Evolutionary conservation across 2,113 vertebrate species (phyloP), one percentile per base, ranked within the genome.

Genomic region (Triplophysa tibetana): DNA sequence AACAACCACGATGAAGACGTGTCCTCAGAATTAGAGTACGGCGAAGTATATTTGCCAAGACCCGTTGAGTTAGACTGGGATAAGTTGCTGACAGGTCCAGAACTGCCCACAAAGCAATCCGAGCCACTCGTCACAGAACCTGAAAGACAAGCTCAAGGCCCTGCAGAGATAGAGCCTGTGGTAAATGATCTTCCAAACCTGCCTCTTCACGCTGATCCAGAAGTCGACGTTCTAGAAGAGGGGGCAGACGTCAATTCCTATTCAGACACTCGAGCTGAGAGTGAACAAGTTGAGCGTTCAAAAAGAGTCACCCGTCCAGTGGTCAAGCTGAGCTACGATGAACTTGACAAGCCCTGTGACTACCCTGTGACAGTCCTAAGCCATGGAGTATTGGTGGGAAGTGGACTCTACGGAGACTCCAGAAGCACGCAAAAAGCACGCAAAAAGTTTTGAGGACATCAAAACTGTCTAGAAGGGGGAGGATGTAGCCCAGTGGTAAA

Each of bases 1-100:
- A 54, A 17, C 75, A 76, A 56, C 2, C 26, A 24, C 65, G 63
- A 63, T 41, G 61, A 78, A 11, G 14, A 78, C 8, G 76, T 12
- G 7, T 50, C 33, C 26, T 19, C 12, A 8, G 17, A 17, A 1
- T 48, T 45, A 3, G 19, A 24, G 45, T 41, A 75, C 14, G n/a
- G 14, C 17, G 54, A 74, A 48, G 45, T 48, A 58, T 23, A 60
- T 4, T 8, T 26, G 21, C 48, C 21, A 33, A 24, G 29, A 50
- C 43, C 54, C 8, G 14, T 74, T 58, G 52, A 14, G 12, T 6
- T 12, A 50, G 24, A 60, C 8, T 58, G 54, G 70, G 14, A 13
- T 29, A 26, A 58, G 21, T 2, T 56, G n/a, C 48, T 74, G 23
- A 38, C 19, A 17, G 8, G 17, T 26, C 70, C 24, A 26, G 50